phyloP scores from a whole-genome alignment of 1,140 invertebrate species.

The Latrodectus geometricus region DNA sequence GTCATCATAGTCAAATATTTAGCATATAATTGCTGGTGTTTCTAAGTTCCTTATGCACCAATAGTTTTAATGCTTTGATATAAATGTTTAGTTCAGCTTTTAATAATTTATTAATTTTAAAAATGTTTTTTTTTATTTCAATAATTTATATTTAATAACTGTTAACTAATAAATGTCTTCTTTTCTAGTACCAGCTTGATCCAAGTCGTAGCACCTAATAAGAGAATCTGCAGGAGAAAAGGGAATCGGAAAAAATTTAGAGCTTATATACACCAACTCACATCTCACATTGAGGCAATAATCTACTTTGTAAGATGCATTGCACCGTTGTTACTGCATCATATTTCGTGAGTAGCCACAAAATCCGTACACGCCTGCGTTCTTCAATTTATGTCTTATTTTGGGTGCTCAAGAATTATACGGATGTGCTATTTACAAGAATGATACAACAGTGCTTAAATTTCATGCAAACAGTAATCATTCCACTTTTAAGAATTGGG shows the following conservation, averaged over 20 bases:
- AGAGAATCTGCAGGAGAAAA: conserved; percentile 59
- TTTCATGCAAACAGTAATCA: conserved; percentile 13
- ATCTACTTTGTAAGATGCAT: conserved; percentile 61
- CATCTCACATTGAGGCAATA: conserved; percentile 61
- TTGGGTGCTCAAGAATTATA: conserved; percentile 53
- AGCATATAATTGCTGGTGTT: too few relatives aligned
- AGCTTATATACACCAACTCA: conserved; percentile 61
- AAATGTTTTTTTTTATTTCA: too few relatives aligned
- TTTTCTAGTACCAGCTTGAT: conserved; percentile 54
- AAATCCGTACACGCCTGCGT: conserved; percentile 42
- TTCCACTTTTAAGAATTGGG: conserved; percentile 16
- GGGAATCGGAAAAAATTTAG: conserved; percentile 39
- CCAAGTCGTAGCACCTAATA: conserved; percentile 60
- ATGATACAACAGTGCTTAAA: not conserved
- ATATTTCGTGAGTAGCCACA: conserved; percentile 32
- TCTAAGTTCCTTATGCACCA: too few relatives aligned
- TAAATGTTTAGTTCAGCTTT: too few relatives aligned
- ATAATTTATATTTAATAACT: too few relatives aligned
- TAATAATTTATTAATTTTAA: too few relatives aligned
- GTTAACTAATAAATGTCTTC: not conserved
- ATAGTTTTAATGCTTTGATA: too few relatives aligned
- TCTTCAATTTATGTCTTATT: conserved; percentile 1
- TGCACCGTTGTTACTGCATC: conserved; percentile 55
- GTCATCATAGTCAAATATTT: too few relatives aligned
- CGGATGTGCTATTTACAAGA: conserved; percentile 15